A percentile compares a stretch with the other conserved stretches of the same genome.
These are phyloP conservation scores for Columba guinea DNA, from an alignment of 2,797 vertebrate genomes.

Conservation along the genomic window DNA sequence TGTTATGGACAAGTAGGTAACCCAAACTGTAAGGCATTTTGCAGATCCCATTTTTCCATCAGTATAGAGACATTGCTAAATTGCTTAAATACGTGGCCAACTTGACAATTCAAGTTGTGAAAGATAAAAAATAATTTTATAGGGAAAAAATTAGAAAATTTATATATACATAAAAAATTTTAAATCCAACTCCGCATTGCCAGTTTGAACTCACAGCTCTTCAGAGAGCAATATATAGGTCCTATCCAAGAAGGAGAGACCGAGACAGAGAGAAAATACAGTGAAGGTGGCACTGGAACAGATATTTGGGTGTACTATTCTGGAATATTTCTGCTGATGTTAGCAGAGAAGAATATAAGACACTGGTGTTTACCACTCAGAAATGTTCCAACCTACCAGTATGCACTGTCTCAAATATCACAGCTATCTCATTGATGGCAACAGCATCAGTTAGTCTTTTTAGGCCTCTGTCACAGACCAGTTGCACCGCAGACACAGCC, in stretches of 20 bases:
- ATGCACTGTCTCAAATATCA: neutral
- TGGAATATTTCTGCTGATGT: neutral
- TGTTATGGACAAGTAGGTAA: neutral
- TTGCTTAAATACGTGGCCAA: neutral
- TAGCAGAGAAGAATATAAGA: neutral
- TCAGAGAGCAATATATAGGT: neutral
- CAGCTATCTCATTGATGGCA: neutral
- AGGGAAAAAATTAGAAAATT: neutral
- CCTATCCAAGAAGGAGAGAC: neutral
- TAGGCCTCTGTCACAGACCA: neutral
- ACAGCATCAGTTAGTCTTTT: neutral
- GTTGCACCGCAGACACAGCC: neutral
- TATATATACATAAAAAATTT: neutral
- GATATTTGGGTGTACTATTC: neutral
- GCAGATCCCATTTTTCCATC: neutral
- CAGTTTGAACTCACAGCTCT: neutral
- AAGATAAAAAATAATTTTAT: neutral
- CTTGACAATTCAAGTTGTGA: neutral
- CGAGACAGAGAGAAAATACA: neutral
- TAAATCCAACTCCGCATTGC: neutral
- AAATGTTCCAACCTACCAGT: neutral
- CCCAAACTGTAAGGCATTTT: neutral
- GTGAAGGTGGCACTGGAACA: fast-evolving
- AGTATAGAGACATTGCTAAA: neutral
- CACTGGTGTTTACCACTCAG: neutral